Base-by-base conservation (phyloP, 2,113 vertebrate genomes). In the Parus major region DNA sequence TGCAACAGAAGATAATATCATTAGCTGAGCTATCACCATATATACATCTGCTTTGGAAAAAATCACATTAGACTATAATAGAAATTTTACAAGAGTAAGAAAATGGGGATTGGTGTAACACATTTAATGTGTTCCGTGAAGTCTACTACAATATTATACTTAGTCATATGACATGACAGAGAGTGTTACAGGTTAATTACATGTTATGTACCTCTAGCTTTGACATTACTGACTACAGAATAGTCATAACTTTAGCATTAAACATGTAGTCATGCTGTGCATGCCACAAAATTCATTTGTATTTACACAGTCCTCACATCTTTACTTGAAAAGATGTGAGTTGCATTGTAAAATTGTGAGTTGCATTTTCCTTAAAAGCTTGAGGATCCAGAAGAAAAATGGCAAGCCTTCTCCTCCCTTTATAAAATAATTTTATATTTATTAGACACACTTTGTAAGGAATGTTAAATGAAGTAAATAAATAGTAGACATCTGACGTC, bases 171-270 rank as follows among this genome's bases (percentile, higher is more conserved):
- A 59, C 50, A 86, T 2, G 13, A 90, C 88, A 88, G 72, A 82
- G 82, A 18, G 33, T 53, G 53, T 68, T 92, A 64, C 86, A 90
- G 90, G 86, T 93, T 94, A 96, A 96, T 94, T 96, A 64, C 14
- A 78, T 29, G n/a, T 69, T 92, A 59, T 15, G 44, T n/a, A 69
- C 41, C 72, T 86, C 49, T 35, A 68, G 88, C 61, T 96, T 94
- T 96, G 94, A 95, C 82, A 93, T 71, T 92, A 56, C 25, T 71
- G 52, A 81, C 44, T 86, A 71, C 14, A 88, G 69, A 78, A 75
- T 1, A 92, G 86, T 90, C 82, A 82, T 53, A 96, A 88, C 82
- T 81, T 70, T 20, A 84, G 52, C 46, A 71, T n/a, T 86, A 36
- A 68, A 92, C 71, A 72, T 55, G 36, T 21, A 93, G 68, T 71